phyloP scores from a whole-genome alignment of 2,888 invertebrate species.

The Halictus ligatus region DNA sequence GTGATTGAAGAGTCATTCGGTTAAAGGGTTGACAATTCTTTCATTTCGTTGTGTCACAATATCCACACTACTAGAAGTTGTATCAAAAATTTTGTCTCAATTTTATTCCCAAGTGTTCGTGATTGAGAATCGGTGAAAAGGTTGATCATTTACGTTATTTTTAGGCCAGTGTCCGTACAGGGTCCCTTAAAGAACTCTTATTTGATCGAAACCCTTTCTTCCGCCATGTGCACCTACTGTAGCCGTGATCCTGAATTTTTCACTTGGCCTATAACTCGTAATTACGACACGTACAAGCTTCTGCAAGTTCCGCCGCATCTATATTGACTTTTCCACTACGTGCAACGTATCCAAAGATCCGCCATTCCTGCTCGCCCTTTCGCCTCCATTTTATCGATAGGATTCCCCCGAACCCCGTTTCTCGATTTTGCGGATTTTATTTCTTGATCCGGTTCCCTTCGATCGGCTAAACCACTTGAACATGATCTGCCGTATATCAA shows the following conservation, averaged over 20 bases:
- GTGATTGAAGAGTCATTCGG: background rate
- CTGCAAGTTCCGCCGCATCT: background rate
- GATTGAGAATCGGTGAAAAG: background rate
- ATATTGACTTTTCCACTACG: slow-evolving; percentile 9
- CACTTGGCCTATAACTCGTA: slow-evolving; percentile 12
- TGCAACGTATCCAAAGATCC: slow-evolving; percentile 2
- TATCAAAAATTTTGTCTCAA: background rate
- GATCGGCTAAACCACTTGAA: background rate
- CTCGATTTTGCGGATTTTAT: slow-evolving; percentile 4
- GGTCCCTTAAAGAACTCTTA: background rate
- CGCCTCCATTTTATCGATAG: slow-evolving; percentile 1
- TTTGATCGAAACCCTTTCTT: background rate
- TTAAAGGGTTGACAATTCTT: no score
- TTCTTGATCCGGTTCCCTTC: background rate
- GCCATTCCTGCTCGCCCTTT: slow-evolving; percentile 6
- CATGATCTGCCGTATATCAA: background rate
- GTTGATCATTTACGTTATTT: background rate
- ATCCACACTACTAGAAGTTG: background rate
- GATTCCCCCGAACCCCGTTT: slow-evolving; percentile 28
- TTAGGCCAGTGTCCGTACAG: background rate
- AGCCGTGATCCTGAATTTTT: background rate
- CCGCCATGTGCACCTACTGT: background rate
- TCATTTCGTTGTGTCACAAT: no score
- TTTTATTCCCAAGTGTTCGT: no score
- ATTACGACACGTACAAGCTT: slow-evolving; percentile 20